Evolutionary conservation across 2,797 vertebrate genomes (phyloP).

Genomic region (Carcharodon carcharias): DNA sequence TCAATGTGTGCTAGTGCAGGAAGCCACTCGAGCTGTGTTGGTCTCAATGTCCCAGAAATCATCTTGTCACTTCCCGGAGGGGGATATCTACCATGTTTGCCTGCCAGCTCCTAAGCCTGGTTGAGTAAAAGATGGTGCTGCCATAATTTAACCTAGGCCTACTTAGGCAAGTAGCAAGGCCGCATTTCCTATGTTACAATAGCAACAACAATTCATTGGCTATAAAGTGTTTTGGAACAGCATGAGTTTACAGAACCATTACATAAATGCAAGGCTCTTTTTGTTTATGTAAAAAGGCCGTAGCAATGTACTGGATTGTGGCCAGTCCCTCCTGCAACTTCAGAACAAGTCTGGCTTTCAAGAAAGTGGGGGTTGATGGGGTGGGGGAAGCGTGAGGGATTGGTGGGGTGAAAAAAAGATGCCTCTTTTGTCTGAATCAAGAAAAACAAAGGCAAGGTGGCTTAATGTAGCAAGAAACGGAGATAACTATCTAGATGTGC

Average conservation of each 20-base stretch:
- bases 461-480: slow-evolving; percentile 6
- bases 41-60: too few species aligned
- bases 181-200: background rate
- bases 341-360: background rate
- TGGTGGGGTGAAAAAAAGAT: background rate
- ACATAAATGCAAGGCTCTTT: background rate
- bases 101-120: too few species aligned
- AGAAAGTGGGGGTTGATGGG: background rate
- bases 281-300: background rate
- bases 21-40: too few species aligned
- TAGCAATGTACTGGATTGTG: background rate
- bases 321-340: background rate
- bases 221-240: too few species aligned
- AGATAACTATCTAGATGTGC: slow-evolving; percentile 18
- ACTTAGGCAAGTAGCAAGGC: background rate
- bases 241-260: background rate
- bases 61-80: too few species aligned
- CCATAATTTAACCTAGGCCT: background rate
- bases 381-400: background rate
- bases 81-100: too few species aligned
- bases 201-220: background rate
- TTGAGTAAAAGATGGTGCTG: too few species aligned
- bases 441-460: background rate
- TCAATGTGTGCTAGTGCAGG: too few species aligned
- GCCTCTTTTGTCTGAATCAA: background rate